A percentile compares a stretch with the other conserved stretches of the same genome.
Conservation (phyloP, 2,113 vertebrate species). For the Mastomys natalensis region DNA sequence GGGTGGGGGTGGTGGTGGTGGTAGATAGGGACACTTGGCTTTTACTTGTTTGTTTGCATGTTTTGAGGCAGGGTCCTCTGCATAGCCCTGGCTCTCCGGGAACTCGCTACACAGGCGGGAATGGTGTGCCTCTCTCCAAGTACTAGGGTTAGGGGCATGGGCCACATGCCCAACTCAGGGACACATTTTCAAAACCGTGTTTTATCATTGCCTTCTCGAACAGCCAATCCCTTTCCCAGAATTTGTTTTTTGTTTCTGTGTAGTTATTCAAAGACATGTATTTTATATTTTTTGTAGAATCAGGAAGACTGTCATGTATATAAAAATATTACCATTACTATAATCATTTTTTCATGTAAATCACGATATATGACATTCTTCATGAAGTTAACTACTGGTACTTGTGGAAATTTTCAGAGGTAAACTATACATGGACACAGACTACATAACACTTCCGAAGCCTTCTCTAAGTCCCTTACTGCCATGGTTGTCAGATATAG, state of each 20-base stretch:
- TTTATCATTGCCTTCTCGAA: not conserved
- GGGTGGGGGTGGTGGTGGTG: too few relatives aligned
- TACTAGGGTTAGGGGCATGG: not conserved
- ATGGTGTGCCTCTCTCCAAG: not conserved
- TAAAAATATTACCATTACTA: too few relatives aligned
- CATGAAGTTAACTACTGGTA: too few relatives aligned
- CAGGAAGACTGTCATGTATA: too few relatives aligned
- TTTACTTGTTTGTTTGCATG: too few relatives aligned
- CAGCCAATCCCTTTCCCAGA: not conserved
- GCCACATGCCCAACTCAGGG: fast-evolving
- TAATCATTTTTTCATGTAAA: too few relatives aligned
- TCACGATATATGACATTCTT: too few relatives aligned
- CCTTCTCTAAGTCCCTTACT: not conserved
- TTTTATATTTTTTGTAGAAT: not conserved
- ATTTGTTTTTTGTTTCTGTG: not conserved
- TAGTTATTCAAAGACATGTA: not conserved
- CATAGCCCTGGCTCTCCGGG: not conserved
- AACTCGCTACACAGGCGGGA: not conserved
- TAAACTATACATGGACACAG: too few relatives aligned
- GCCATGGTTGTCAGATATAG: not conserved
- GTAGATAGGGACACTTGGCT: not conserved
- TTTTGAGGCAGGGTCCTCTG: not conserved
- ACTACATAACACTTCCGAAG: not conserved
- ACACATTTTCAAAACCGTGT: not conserved
- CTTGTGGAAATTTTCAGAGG: too few relatives aligned